Evolutionary conservation across 1,140 invertebrate genomes (phyloP).

Genomic region (Sminthurinus signatus): DNA sequence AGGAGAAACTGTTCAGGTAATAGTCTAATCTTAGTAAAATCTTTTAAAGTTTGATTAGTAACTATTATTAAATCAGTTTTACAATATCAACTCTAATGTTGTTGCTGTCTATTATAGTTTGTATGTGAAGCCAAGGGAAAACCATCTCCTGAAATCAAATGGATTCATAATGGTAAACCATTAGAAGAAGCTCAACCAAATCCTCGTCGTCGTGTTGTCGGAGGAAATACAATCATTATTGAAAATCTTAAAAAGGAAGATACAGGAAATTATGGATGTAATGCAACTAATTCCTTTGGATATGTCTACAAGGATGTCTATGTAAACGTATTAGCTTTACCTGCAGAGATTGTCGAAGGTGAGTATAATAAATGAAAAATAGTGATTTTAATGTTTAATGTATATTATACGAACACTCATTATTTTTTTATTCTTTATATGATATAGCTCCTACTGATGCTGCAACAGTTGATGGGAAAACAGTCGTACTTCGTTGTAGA

Average conservation of each 20-base stretch:
- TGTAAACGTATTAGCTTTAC: slow-evolving; percentile 88
- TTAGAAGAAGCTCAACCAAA: slow-evolving; percentile 69
- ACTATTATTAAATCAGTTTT: too few relatives aligned
- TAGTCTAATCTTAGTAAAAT: too few relatives aligned
- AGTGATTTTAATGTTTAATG: too few relatives aligned
- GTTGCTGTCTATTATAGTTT: too few relatives aligned
- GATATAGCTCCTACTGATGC: slow-evolving; percentile 59
- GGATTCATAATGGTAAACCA: slow-evolving; percentile 94
- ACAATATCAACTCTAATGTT: too few relatives aligned
- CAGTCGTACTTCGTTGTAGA: slow-evolving; percentile 75
- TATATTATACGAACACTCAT: too few relatives aligned
- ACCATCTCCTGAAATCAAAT: slow-evolving; percentile 84
- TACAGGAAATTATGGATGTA: slow-evolving; percentile 88
- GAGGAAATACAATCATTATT: slow-evolving; percentile 70
- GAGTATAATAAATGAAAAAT: too few relatives aligned
- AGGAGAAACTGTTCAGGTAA: slow-evolving; percentile 83
- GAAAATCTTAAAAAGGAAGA: slow-evolving; percentile 76
- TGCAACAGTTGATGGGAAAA: slow-evolving; percentile 73
- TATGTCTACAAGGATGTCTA: slow-evolving; percentile 98
- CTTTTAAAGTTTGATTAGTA: too few relatives aligned
- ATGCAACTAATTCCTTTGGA: slow-evolving; percentile 94
- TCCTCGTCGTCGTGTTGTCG: slow-evolving; percentile 57
- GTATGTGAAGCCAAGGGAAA: slow-evolving; percentile 78
- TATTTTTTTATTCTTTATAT: too few relatives aligned
- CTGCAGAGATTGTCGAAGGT: slow-evolving; percentile 83